Base-by-base conservation (phyloP, 2,888 invertebrate species). In the Catocala sponsa region DNA sequence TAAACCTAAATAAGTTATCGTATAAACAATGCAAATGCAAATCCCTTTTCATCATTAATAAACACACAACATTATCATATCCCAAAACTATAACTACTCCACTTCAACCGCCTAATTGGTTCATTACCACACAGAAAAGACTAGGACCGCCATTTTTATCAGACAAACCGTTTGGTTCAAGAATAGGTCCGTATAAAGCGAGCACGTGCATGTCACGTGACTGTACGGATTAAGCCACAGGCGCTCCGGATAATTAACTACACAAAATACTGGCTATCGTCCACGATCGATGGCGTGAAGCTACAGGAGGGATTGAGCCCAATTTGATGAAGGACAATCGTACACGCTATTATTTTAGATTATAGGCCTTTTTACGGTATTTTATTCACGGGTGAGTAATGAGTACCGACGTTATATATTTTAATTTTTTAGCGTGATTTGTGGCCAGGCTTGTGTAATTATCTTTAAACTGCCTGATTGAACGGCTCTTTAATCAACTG, bases 141-240 rank as follows among this genome's bases (percentile, higher is more conserved):
- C 12, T 44, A 6, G 15, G 9, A 13, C 25, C 51, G 61, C 42
- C 66, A 69, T 43, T 61, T 72, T 72, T 64, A 69, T 58, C 50
- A 65, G 60, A 61, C 55, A 63, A 71, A 74, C 55, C 75, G 79
- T 78, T 77, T 72, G 73, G 77, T 78, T 81, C 78, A 76, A 83
- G 82, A 87, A 87, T 88, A 86, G 79, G 79, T 76, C 79, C 81
- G 80, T 79, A 72, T 74, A 74, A 77, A 78, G 65, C 64, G 76
- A 61, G 88, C 94, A 91, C 94, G 94, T 94, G 94, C 90, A 82
- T 79, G 89, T 89, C 94, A 93, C 94, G 94, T 93, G 94, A 86
- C 93, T 84, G 74, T 75, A 83, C 84, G 93, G 94, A 94, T 94
- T 92, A 94, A 88, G 85, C 83, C 86, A 75, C 85, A 84, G 85